Conservation (phyloP, 2,113 vertebrate species). For the Platysteira castanea region DNA sequence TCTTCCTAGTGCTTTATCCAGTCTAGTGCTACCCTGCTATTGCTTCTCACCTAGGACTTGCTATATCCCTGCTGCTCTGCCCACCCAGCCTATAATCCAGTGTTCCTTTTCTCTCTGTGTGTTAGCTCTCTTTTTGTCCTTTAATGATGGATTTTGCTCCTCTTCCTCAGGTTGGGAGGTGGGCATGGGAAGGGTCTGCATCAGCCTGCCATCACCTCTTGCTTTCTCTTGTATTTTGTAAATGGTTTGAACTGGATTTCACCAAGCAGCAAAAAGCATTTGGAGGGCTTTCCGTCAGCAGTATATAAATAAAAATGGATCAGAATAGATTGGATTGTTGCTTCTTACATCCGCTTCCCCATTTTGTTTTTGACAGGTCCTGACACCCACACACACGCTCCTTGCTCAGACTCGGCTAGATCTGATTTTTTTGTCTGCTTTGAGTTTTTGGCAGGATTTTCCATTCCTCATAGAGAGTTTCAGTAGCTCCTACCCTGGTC, state of each 20-base stretch:
- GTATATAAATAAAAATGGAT: conserved; percentile 47
- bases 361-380: conserved; percentile 48
- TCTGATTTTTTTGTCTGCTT: background rate
- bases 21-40: background rate
- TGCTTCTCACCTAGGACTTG: background rate
- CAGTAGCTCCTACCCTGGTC: background rate
- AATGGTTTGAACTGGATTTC: background rate
- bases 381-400: background rate
- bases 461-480: background rate
- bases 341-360: conserved; percentile 11
- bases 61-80: background rate
- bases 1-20: background rate
- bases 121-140: background rate
- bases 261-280: background rate
- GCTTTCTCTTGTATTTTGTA: background rate
- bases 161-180: background rate
- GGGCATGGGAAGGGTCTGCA: background rate
- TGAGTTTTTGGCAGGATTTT: conserved; percentile 11
- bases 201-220: background rate
- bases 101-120: background rate
- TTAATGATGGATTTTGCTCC: background rate
- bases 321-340: conserved; percentile 45
- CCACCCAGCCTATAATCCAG: too few species aligned
- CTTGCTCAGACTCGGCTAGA: background rate
- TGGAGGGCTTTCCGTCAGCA: background rate